Percentiles rank a stretch among this genome's conserved stretches.
These are phyloP conservation scores for Cryptops parisi DNA, from an alignment of 2,888 invertebrate genomes.

Conservation along the genomic window DNA sequence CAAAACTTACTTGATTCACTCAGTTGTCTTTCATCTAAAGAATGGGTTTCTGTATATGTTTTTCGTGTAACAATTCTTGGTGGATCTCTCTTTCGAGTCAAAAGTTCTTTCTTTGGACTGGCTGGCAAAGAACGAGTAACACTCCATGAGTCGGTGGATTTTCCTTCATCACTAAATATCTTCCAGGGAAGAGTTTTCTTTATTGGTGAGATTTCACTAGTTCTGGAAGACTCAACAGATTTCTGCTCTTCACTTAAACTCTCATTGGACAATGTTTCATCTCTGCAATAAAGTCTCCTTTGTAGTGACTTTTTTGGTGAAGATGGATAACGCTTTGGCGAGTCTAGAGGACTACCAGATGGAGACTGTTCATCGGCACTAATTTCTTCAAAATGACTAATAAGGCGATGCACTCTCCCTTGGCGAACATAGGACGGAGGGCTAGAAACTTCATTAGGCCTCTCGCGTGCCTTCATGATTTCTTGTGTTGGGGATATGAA, in stretches of 20 bases:
- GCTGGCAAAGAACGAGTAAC: slow-evolving; percentile 7
- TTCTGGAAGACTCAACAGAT: not conserved
- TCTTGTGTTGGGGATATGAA: slow-evolving; percentile 7
- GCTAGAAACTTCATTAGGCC: not conserved
- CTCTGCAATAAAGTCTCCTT: slow-evolving; percentile 4
- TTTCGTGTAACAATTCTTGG: not conserved
- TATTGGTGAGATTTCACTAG: not conserved
- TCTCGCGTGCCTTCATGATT: not conserved
- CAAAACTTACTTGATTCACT: not conserved
- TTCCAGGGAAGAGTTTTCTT: slow-evolving; percentile 7
- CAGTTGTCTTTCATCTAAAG: not conserved
- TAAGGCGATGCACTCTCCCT: slow-evolving; percentile 11
- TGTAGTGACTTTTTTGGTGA: slow-evolving; percentile 4
- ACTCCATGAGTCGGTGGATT: slow-evolving; percentile 5
- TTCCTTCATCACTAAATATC: not conserved
- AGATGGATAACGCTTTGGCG: slow-evolving; percentile 3
- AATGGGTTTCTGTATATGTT: not conserved
- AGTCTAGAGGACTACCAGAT: not conserved
- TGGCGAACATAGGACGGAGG: slow-evolving; percentile 6
- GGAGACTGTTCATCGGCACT: slow-evolving; percentile 15
- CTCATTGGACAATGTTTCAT: not conserved
- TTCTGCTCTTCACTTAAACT: no score
- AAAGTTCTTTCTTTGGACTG: slow-evolving; percentile 10
- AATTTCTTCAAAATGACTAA: slow-evolving; percentile 12
- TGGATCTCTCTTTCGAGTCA: not conserved